Conservation (phyloP, 2,113 vertebrate species). For the Ameiurus melas region DNA sequence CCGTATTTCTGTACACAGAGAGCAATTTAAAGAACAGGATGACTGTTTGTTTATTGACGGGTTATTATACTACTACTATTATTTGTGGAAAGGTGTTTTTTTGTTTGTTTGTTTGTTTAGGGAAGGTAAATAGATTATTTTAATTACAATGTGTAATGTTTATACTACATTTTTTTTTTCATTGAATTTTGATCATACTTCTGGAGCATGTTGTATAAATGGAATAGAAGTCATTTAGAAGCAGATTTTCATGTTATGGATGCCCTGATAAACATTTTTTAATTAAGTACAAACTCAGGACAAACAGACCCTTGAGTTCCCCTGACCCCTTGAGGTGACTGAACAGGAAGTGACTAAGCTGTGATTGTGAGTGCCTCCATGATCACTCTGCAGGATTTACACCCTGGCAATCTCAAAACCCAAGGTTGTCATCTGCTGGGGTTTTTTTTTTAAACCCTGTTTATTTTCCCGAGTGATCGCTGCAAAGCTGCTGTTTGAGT, state of each 20-base stretch:
- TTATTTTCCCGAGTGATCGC: conserved; percentile 56
- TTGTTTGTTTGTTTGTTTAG: background rate
- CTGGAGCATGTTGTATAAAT: background rate
- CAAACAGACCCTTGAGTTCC: background rate
- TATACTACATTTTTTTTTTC: background rate
- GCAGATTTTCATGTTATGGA: background rate
- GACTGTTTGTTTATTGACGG: background rate
- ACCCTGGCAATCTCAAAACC: conserved; percentile 40
- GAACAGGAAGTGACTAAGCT: conserved; percentile 2
- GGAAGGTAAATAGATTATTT: background rate
- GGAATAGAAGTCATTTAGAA: background rate
- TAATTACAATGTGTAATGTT: background rate
- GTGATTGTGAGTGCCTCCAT: background rate
- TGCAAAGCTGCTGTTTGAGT: conserved; percentile 51
- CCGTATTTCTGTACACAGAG: background rate
- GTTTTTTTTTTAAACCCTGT: conserved; percentile 46
- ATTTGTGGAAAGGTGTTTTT: background rate
- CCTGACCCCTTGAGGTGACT: background rate
- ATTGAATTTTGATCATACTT: background rate
- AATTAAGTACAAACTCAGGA: background rate
- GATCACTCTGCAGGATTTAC: conserved; percentile 52
- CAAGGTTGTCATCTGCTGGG: conserved; percentile 58
- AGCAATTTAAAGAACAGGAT: background rate
- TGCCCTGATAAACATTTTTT: too few relatives aligned
- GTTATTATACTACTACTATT: background rate